Conservation (phyloP, 2,888 invertebrate genomes). For the Calliphora vomitoria region DNA sequence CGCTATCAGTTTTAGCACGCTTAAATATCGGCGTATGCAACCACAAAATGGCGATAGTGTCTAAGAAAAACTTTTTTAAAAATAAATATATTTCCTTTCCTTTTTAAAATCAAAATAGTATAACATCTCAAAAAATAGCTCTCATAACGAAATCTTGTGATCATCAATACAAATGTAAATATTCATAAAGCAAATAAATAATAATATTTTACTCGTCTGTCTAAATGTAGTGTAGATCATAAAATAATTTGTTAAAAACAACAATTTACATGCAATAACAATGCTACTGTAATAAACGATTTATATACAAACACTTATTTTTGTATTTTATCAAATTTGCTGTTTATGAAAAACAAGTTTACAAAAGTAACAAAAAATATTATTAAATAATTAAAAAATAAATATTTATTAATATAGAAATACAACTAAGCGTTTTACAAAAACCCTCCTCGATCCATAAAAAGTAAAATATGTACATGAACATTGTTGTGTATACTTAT, state of each 20-base stretch:
- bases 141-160: conserved; percentile 14
- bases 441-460: conserved; percentile 1
- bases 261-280: conserved; percentile 59
- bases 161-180: not conserved
- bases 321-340: not conserved
- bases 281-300: conserved; percentile 32
- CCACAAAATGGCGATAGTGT: too few species aligned
- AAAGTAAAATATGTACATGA: not conserved
- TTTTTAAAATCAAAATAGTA: too few species aligned
- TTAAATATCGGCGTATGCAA: too few species aligned
- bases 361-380: conserved; percentile 15
- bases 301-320: conserved; percentile 4
- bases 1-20: too few species aligned
- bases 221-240: conserved; percentile 3
- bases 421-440: not conserved
- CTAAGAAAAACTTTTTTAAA: too few species aligned
- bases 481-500: not conserved
- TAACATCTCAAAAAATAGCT: too few species aligned
- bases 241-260: conserved; percentile 59
- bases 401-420: conserved; percentile 50
- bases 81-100: too few species aligned
- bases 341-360: conserved; percentile 29
- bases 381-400: conserved; percentile 58
- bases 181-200: conserved; percentile 30
- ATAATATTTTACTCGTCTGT: conserved; percentile 2